Evolutionary conservation across 2,113 vertebrate genomes (phyloP), one percentile per base, ranked within the genome.

Genomic region (Chloroceryle aenea): DNA sequence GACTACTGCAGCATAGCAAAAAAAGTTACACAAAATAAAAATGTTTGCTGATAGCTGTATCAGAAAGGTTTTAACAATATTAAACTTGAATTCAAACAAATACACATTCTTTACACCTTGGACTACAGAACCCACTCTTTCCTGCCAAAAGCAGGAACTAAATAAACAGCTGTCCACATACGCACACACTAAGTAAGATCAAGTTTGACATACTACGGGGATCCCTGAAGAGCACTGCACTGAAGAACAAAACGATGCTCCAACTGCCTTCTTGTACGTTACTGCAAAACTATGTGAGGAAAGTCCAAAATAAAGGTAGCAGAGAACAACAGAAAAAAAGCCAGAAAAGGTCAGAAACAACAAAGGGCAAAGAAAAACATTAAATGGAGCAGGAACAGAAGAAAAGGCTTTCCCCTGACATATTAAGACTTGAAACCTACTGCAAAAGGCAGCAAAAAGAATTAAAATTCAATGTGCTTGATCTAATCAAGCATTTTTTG

Each of bases 31-130:
- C 25, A 48, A 75, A 63, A 64, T 27, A 62, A 18, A 79, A 93
- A 73, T 6, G 8, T 69, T 86, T 71, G 20, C 40, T 27, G 5
- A 79, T 14, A 76, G 9, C 10, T 80, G 0, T 13, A 52, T 58
- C 20, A 29, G 52, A 61, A 89, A 73, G 12, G 75, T 47, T 77
- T 85, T 40, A 59, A 69, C 14, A 62, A 25, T 85, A 43, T 18
- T 13, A 81, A 63, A 84, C 62, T 10, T 45, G 10, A 92, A 78
- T 89, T 89, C 30, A 80, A 80, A 85, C n/a, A 95, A 73, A 74
- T 18, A 22, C 20, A 42, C 22, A 17, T 42, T 72, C 80, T 85
- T 89, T 79, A 64, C 53, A 59, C 20, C 12, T 42, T 45, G 9
- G 7, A 86, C 13, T 13, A 64, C 4, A 71, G 27, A 67, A 40